Conservation (phyloP, 2,888 invertebrate genomes). For the Caenorhabditis sp. region DNA sequence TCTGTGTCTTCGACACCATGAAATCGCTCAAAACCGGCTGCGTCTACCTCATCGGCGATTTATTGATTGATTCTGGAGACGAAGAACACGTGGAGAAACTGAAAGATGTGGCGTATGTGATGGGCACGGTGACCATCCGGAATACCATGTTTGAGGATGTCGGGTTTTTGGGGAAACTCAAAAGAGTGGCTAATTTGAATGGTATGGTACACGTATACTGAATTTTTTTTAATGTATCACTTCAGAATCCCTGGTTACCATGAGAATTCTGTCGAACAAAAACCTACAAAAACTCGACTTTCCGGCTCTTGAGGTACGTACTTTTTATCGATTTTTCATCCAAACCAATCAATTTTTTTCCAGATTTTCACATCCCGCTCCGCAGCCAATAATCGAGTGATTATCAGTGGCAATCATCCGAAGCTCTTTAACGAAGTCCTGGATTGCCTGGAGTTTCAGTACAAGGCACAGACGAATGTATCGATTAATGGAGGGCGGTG, state of each 20-base stretch:
- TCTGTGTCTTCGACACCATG: not conserved
- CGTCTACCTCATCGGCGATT: not conserved
- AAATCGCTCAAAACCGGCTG: not conserved
- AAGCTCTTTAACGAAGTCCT: not conserved
- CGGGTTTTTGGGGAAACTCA: not conserved
- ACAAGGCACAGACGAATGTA: not conserved
- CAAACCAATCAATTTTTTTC: no score
- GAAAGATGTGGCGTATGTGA: not conserved
- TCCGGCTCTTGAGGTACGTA: not conserved
- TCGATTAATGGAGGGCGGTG: conserved; percentile 18
- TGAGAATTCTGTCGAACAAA: not conserved
- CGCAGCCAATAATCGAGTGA: not conserved
- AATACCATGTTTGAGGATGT: not conserved
- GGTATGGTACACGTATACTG: not conserved
- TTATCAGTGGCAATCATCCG: conserved; percentile 3
- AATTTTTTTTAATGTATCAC: not conserved
- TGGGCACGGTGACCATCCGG: not conserved
- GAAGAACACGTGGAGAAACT: conserved; percentile 6
- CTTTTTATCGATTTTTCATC: no score
- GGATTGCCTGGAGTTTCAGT: conserved; percentile 7
- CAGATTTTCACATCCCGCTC: not conserved
- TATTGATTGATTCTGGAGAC: conserved; percentile 4
- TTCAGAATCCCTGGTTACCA: not conserved
- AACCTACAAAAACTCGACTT: not conserved
- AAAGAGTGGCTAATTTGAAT: conserved; percentile 2